A percentile compares a stretch with the other conserved stretches of the same genome.
phyloP scores from a whole-genome alignment of 2,888 invertebrate species.

The Agrochola litura region DNA sequence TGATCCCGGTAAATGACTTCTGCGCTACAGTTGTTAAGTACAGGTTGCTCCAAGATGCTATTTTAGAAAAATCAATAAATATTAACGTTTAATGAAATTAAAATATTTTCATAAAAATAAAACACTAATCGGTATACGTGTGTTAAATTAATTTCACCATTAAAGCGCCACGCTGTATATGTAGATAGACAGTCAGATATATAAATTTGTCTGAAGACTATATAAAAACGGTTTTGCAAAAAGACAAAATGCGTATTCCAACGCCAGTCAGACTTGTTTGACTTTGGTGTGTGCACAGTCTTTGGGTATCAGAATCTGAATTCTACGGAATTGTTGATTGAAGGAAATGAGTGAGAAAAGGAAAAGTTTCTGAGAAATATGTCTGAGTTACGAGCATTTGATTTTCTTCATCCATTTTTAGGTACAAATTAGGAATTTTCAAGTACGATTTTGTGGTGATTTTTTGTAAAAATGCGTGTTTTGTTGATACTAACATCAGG shows the following conservation, averaged over 20 bases:
- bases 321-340: constrained; percentile 5
- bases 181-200: too few species aligned
- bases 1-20: too few species aligned
- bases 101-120: too few species aligned
- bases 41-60: too few species aligned
- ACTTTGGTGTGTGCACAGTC: not conserved
- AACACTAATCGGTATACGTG: too few species aligned
- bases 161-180: too few species aligned
- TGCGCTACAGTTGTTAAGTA: too few species aligned
- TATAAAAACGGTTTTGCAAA: not conserved
- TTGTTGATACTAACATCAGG: not conserved
- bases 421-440: not conserved
- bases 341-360: not conserved
- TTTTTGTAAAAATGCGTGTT: not conserved
- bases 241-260: not conserved
- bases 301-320: not conserved
- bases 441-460: not conserved
- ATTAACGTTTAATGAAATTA: too few species aligned
- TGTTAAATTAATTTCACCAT: too few species aligned
- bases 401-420: not conserved
- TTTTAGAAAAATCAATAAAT: too few species aligned
- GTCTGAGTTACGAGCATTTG: not conserved
- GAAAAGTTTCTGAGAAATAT: constrained; percentile 31
- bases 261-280: not conserved
- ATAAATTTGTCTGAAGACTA: not conserved